Evolutionary conservation across 2,113 vertebrate species (phyloP).

Genomic region (Buteo buteo): DNA sequence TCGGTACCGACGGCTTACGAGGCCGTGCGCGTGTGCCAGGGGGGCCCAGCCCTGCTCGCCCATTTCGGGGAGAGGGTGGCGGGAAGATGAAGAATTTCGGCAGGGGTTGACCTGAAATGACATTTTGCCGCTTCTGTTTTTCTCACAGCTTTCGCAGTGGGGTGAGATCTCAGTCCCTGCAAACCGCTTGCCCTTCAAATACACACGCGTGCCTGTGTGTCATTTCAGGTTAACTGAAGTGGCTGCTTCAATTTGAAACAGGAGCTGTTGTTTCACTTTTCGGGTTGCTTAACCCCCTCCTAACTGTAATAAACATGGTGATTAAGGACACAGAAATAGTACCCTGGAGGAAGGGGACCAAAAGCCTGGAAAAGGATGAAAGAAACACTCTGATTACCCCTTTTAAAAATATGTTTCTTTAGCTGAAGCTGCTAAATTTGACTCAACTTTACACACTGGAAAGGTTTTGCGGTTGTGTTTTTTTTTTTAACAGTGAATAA

Average conservation of each 20-base stretch:
- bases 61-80: accelerated
- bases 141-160: background rate
- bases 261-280: background rate
- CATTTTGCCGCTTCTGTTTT: background rate
- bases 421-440: slow-evolving; percentile 24
- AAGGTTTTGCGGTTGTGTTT: background rate
- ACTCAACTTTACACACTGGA: background rate
- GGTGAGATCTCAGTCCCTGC: background rate
- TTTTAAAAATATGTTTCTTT: background rate
- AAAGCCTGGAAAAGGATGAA: slow-evolving; percentile 4
- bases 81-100: background rate
- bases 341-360: background rate
- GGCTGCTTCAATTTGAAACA: background rate
- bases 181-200: background rate
- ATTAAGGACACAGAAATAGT: background rate
- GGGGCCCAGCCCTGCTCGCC: background rate
- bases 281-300: background rate
- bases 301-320: background rate
- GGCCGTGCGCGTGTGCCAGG: accelerated
- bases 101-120: background rate
- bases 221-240: background rate
- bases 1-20: background rate
- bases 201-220: background rate
- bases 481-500: background rate
- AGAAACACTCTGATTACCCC: background rate